These are phyloP conservation scores for Junco hyemalis DNA, from an alignment of 2,113 vertebrate species.

Conservation along the genomic window DNA sequence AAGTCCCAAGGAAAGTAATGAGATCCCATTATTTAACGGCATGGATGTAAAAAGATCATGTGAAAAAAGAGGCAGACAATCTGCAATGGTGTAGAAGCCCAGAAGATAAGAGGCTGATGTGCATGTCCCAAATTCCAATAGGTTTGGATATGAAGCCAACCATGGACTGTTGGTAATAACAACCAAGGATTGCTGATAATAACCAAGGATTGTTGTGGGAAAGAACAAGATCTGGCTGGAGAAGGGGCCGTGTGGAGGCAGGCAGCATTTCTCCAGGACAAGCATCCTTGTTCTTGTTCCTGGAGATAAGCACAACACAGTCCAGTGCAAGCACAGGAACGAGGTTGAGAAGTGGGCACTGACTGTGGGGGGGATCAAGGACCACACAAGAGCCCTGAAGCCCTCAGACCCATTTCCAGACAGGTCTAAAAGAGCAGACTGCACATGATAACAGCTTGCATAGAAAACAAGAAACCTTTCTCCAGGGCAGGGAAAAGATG, in stretches of 20 bases:
- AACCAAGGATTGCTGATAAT: background rate
- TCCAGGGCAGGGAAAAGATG: background rate
- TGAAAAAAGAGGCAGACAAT: background rate
- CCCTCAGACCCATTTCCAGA: background rate
- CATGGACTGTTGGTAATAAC: background rate
- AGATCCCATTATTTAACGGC: background rate
- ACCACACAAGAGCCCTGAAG: background rate
- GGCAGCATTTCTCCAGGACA: background rate
- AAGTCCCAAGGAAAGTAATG: background rate
- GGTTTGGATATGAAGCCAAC: background rate
- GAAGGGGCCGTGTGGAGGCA: background rate
- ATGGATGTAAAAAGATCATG: background rate
- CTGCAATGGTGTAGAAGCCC: background rate
- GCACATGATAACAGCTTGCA: background rate
- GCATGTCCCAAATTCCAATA: rapidly evolving
- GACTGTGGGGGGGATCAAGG: background rate
- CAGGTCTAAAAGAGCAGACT: background rate
- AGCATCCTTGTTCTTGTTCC: rapidly evolving
- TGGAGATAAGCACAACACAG: background rate
- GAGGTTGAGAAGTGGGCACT: rapidly evolving
- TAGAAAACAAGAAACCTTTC: background rate
- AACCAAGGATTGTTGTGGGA: background rate
- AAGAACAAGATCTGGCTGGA: background rate
- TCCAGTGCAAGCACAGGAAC: background rate
- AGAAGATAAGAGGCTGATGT: background rate